Evolutionary conservation across 1,140 invertebrate species (phyloP), one percentile per base, ranked within the genome.

Genomic region (Bombus cullumanus): DNA sequence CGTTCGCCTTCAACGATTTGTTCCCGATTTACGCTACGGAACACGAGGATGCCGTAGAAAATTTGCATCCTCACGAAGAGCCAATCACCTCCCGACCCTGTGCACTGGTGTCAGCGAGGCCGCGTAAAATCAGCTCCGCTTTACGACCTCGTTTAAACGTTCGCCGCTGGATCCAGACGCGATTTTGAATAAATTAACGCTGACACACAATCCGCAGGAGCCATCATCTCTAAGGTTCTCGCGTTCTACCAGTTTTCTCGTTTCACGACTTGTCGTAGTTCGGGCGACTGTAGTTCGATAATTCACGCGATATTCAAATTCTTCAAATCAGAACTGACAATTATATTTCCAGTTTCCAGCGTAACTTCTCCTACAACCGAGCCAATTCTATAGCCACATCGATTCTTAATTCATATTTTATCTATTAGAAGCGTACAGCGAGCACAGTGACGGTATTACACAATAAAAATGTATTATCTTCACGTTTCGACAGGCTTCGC

Each of bases 121-220:
- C 41, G 28, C 41, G 66, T 83, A 83, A 83, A 77, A 77, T 73
- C 75, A 43, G 41, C 34, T 10, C 12, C 71, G 64, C 83, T 91
- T 91, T 91, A 91, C 75, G 77, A 64, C 37, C 82, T 79, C 79
- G 72, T 88, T 91, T 85, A 89, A 72, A 83, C 81, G 82, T 57
- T 59, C 85, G 34, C 62, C 34, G 59, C 25, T 25, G 59, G 41
- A 85, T 89, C 79, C 64, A 69, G 66, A 43, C 79, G 85, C 82
- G 72, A 74, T 85, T 87, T 47, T 84, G 89, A 91, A 91, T 91
- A 91, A 91, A 91, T 91, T 91, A 88, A 71, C 90, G 85, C 85
- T 59, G 86, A 87, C 82, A 76, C 73, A 68, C 43, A 34, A 22
- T 37, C 39, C 28, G 18, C 62, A 18, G 22, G 37, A 88, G 47